Conservation (phyloP, 2,888 invertebrate species). For the Phania funesta region DNA sequence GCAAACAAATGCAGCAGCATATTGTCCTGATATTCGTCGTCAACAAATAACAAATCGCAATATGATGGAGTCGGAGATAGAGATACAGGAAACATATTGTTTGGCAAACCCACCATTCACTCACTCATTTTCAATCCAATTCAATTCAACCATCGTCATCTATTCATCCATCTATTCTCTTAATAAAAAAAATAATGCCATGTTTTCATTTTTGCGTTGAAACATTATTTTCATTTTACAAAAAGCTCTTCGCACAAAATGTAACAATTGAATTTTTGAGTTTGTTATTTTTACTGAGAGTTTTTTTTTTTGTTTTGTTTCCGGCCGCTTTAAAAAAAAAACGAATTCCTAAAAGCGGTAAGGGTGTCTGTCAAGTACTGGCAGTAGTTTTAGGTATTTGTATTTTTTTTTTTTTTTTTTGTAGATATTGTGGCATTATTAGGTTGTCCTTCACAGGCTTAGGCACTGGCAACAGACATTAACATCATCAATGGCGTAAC, state of each 20-base stretch:
- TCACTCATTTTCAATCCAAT: constrained; percentile 35
- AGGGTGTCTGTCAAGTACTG: constrained; percentile 64
- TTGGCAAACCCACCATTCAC: constrained; percentile 62
- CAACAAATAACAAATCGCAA: constrained; percentile 31
- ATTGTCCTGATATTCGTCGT: constrained; percentile 26
- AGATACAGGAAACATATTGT: constrained; percentile 63
- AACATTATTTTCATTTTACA: constrained; percentile 61
- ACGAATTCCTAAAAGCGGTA: constrained; percentile 33
- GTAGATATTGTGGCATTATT: constrained; percentile 39
- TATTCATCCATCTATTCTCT: constrained; percentile 47
- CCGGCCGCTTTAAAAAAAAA: constrained; percentile 35
- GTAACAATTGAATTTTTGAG: constrained; percentile 63
- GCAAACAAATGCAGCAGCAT: constrained; percentile 28
- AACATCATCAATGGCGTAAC: constrained; percentile 12
- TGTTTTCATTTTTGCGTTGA: constrained; percentile 57
- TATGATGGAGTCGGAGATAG: constrained; percentile 31
- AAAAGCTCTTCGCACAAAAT: constrained; percentile 60
- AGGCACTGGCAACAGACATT: constrained; percentile 46
- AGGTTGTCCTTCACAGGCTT: constrained; percentile 60
- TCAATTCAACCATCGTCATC: constrained; percentile 1
- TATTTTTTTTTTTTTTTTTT: neutral
- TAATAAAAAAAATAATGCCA: constrained; percentile 52
- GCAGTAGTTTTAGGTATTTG: constrained; percentile 33
- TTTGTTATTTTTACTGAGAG: constrained; percentile 55
- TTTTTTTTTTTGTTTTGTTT: constrained; percentile 51